These are phyloP conservation scores for Chelmon rostratus DNA, from an alignment of 2,797 vertebrate species.

Conservation along the genomic window DNA sequence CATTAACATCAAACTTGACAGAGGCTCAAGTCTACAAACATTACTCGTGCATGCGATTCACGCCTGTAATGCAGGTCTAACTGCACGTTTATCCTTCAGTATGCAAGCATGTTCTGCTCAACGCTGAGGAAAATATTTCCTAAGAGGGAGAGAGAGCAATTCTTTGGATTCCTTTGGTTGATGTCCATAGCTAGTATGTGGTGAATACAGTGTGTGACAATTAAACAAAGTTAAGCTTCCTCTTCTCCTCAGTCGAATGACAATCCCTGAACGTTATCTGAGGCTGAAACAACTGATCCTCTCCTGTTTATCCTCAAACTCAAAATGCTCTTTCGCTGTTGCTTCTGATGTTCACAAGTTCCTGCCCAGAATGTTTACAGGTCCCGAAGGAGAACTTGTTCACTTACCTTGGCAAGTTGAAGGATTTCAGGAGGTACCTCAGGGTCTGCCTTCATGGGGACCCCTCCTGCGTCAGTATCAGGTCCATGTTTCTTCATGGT, in stretches of 20 bases:
- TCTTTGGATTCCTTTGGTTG: conserved; percentile 49
- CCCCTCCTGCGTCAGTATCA: conserved; percentile 54
- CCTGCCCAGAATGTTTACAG: conserved; percentile 8
- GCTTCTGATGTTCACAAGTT: background rate
- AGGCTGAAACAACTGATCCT: background rate
- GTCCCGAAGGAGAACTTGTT: background rate
- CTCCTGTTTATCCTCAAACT: conserved; percentile 7
- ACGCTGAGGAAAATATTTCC: conserved; percentile 24
- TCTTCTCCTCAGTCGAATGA: conserved; percentile 17
- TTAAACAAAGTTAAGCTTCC: conserved; percentile 20
- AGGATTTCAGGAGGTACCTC: conserved; percentile 82
- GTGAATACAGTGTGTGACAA: background rate
- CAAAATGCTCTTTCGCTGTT: background rate
- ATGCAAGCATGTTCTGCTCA: conserved; percentile 27
- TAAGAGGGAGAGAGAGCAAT: conserved; percentile 8
- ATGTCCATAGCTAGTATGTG: conserved; percentile 17
- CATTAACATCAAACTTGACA: background rate
- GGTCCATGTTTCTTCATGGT: conserved; percentile 55
- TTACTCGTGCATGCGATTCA: background rate
- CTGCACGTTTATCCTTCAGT: conserved; percentile 16
- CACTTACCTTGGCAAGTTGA: conserved; percentile 81
- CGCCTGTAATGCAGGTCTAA: conserved; percentile 29
- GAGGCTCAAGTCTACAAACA: background rate
- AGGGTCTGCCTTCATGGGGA: conserved; percentile 61
- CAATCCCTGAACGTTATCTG: background rate